Conservation (phyloP, 2,888 invertebrate genomes). For the Mythimna ferrago region DNA sequence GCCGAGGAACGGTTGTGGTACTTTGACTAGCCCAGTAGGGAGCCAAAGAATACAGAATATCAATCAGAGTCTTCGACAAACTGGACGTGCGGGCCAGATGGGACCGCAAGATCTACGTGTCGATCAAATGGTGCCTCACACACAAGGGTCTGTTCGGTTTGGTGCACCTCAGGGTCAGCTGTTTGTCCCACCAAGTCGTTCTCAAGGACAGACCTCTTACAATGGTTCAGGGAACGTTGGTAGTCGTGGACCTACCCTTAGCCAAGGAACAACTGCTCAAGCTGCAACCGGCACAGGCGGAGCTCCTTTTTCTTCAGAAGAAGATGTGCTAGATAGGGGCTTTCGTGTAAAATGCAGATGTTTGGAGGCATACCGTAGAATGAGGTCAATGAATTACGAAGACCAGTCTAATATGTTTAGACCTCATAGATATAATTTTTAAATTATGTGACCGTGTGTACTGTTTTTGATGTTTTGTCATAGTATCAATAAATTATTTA, state of each 20-base stretch:
- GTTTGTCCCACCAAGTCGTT: conserved; percentile 2
- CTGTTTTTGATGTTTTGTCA: conserved; percentile 26
- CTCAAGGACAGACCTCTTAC: background rate
- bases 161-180: background rate
- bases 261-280: conserved; percentile 12
- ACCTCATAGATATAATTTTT: conserved; percentile 5
- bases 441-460: conserved; percentile 34
- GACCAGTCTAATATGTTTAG: background rate
- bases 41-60: conserved; percentile 27
- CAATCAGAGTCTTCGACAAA: conserved; percentile 20
- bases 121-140: background rate
- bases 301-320: conserved; percentile 18
- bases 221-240: background rate
- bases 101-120: background rate
- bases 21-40: background rate
- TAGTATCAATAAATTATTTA: conserved; percentile 36
- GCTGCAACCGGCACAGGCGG: background rate
- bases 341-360: conserved; percentile 37
- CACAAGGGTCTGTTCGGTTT: background rate
- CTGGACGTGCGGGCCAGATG: background rate
- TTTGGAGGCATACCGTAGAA: conserved; percentile 37
- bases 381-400: conserved; percentile 7
- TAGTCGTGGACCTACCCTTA: background rate
- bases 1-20: background rate
- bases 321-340: conserved; percentile 6